Conservation (phyloP, 1,140 invertebrate genomes). For the Drosophila asahinai region DNA sequence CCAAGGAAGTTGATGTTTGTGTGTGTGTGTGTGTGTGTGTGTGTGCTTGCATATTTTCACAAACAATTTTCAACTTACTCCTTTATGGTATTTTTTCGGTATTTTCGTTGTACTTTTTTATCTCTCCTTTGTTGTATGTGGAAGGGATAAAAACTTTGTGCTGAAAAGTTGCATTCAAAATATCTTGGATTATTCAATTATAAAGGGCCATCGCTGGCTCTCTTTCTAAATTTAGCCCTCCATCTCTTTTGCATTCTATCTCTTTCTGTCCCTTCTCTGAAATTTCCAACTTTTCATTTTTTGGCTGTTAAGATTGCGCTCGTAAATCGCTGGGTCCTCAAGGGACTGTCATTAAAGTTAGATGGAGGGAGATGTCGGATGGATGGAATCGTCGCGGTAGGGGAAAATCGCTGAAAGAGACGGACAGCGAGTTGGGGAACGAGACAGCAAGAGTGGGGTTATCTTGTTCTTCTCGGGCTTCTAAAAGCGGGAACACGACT, state of each 20-base stretch:
- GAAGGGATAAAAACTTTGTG: slow-evolving; percentile 24
- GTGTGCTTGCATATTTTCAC: slow-evolving; percentile 49
- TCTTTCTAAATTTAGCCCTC: not conserved
- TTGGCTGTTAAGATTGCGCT: slow-evolving; percentile 47
- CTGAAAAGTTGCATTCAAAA: slow-evolving; percentile 41
- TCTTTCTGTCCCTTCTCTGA: not conserved
- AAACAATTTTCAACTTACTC: slow-evolving; percentile 54
- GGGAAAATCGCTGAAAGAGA: not conserved
- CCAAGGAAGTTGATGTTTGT: slow-evolving; percentile 29
- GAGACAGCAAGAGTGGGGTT: slow-evolving; percentile 7
- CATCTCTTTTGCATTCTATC: not conserved
- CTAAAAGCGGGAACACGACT: slow-evolving; percentile 39
- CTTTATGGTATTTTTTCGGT: slow-evolving; percentile 26
- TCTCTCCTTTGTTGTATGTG: slow-evolving; percentile 16
- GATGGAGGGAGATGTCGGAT: slow-evolving; percentile 2
- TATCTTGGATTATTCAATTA: slow-evolving; percentile 54
- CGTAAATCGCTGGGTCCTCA: slow-evolving; percentile 46
- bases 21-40: slow-evolving; percentile 12
- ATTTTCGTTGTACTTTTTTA: slow-evolving; percentile 25
- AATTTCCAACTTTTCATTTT: slow-evolving; percentile 36
- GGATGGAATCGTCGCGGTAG: not conserved
- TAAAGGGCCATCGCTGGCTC: slow-evolving; percentile 12
- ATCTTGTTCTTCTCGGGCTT: slow-evolving; percentile 16
- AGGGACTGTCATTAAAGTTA: slow-evolving; percentile 45
- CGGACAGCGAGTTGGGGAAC: not conserved